These are phyloP conservation scores for Proisotoma minuta DNA, from an alignment of 2,888 invertebrate species.

Conservation along the genomic window DNA sequence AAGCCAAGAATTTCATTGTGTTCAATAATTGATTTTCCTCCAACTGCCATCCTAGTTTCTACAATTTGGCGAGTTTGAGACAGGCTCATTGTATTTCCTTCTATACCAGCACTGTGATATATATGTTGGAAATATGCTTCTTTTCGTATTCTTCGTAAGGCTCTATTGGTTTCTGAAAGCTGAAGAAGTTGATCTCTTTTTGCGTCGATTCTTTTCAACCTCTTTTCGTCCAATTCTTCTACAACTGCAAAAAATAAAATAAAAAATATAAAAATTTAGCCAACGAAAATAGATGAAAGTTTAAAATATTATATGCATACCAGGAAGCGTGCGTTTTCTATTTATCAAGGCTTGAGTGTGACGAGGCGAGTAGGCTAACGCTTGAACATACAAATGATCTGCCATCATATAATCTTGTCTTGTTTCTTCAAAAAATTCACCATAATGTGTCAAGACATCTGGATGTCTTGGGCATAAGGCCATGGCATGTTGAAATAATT, in stretches of 20 bases:
- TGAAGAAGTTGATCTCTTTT: slow-evolving; percentile 76
- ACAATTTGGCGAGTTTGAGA: slow-evolving; percentile 85
- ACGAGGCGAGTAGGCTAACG: slow-evolving; percentile 75
- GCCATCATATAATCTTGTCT: slow-evolving; percentile 75
- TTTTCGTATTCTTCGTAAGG: slow-evolving; percentile 79
- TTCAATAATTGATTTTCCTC: slow-evolving; percentile 88
- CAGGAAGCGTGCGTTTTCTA: slow-evolving; percentile 73
- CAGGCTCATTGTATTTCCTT: slow-evolving; percentile 94
- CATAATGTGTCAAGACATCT: slow-evolving; percentile 85
- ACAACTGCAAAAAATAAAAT: slow-evolving; percentile 53
- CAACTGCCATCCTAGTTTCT: slow-evolving; percentile 74
- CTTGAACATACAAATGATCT: slow-evolving; percentile 79
- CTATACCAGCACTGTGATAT: slow-evolving; percentile 94
- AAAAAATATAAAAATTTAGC: slow-evolving; percentile 51
- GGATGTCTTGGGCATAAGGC: slow-evolving; percentile 87
- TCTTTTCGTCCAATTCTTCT: slow-evolving; percentile 77
- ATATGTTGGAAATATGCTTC: slow-evolving; percentile 92
- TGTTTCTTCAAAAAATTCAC: slow-evolving; percentile 83
- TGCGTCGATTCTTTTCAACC: slow-evolving; percentile 72
- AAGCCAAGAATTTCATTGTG: slow-evolving; percentile 92
- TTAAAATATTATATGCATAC: background rate
- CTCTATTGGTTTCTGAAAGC: slow-evolving; percentile 73
- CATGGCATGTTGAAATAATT: slow-evolving; percentile 66
- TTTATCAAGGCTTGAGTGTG: slow-evolving; percentile 75
- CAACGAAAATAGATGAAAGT: background rate